Percentiles rank a stretch among this genome's conserved stretches.
Evolutionary conservation across 1,140 invertebrate species (phyloP).

Genomic region (Nixonia krombeini): DNA sequence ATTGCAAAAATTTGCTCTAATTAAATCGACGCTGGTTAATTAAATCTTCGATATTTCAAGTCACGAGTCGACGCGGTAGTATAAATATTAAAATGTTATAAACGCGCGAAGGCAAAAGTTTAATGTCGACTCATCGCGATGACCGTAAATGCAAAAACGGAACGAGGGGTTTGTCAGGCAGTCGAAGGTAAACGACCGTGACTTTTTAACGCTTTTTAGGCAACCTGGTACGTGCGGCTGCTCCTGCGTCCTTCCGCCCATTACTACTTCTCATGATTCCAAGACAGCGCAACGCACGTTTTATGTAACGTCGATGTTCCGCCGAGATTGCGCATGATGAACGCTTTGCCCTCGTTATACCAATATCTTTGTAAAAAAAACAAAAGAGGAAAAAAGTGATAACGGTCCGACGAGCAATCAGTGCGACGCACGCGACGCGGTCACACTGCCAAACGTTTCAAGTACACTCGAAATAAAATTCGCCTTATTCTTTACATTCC

Average conservation of each 20-base stretch:
- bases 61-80: too few species aligned
- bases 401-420: neutral
- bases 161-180: neutral
- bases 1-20: slow-evolving; percentile 25
- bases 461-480: too few species aligned
- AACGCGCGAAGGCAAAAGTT: too few species aligned
- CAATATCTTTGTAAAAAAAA: slow-evolving; percentile 11
- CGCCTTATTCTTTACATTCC: too few species aligned
- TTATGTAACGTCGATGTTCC: slow-evolving; percentile 25
- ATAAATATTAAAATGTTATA: too few species aligned
- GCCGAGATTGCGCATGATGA: slow-evolving; percentile 15
- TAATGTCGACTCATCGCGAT: too few species aligned
- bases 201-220: slow-evolving; percentile 30
- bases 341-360: slow-evolving; percentile 29
- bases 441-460: neutral
- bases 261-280: too few species aligned
- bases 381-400: too few species aligned
- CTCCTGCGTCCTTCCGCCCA: slow-evolving; percentile 19
- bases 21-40: slow-evolving; percentile 32
- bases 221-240: slow-evolving; percentile 4
- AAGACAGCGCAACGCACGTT: too few species aligned
- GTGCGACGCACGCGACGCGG: neutral
- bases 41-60: slow-evolving; percentile 13
- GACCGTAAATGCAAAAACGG: too few species aligned
- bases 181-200: neutral